Conservation (phyloP, 2,113 vertebrate genomes). For the Gasterosteus nipponicus region DNA sequence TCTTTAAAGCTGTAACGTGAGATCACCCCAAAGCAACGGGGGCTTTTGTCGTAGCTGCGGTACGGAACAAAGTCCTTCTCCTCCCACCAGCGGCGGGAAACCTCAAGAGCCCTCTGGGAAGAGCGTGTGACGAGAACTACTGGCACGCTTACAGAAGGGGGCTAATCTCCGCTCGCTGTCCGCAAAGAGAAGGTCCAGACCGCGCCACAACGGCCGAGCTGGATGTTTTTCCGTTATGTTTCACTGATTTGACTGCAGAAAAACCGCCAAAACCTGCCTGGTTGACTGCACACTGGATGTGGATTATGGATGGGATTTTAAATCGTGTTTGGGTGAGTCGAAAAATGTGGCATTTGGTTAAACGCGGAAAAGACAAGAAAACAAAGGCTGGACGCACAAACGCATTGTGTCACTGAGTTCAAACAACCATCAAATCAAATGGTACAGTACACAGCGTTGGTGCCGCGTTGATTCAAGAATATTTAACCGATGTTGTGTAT, state of each 20-base stretch:
- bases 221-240: neutral
- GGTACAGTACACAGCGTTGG: neutral
- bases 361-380: neutral
- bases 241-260: neutral
- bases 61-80: slow-evolving; percentile 63
- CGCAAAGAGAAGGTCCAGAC: slow-evolving; percentile 8
- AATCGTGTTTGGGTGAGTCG: neutral
- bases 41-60: slow-evolving; percentile 33
- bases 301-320: neutral
- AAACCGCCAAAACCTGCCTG: neutral
- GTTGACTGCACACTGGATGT: neutral
- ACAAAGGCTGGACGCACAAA: neutral
- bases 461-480: slow-evolving; percentile 7
- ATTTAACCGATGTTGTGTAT: neutral
- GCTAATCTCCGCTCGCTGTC: slow-evolving; percentile 64
- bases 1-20: slow-evolving; percentile 24
- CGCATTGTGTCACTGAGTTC: neutral
- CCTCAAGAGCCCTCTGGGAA: slow-evolving; percentile 49
- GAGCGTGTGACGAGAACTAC: slow-evolving; percentile 70
- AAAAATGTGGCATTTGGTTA: neutral
- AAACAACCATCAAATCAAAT: slow-evolving; percentile 2
- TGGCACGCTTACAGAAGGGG: slow-evolving; percentile 62
- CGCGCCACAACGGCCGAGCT: neutral
- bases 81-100: slow-evolving; percentile 32
- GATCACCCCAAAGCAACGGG: slow-evolving; percentile 40